Percentiles rank a stretch among this genome's conserved stretches.
phyloP scores from a whole-genome alignment of 2,113 vertebrate genomes.

The Cyprinodon tularosa region DNA sequence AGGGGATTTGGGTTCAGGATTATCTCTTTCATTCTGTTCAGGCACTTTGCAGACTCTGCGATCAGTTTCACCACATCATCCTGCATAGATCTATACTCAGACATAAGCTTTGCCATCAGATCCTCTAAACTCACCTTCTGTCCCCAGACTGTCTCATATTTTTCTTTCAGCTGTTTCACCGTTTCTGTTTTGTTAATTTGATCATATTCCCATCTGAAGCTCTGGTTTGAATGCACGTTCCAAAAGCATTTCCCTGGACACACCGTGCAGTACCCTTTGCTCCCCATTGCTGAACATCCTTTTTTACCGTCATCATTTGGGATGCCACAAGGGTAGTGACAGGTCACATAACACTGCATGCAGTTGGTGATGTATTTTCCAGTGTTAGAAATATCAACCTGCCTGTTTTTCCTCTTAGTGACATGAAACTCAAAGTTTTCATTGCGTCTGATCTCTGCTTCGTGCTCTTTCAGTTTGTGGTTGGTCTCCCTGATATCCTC shows the following conservation, averaged over 20 bases:
- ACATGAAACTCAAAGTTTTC: slow-evolving; percentile 53
- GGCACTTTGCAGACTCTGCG: background rate
- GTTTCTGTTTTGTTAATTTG: background rate
- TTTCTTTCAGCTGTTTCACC: fast-evolving
- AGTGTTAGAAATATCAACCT: background rate
- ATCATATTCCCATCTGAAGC: slow-evolving; percentile 19
- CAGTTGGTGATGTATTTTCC: slow-evolving; percentile 45
- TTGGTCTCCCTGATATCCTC: slow-evolving; percentile 36
- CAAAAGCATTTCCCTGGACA: slow-evolving; percentile 47
- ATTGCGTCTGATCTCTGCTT: slow-evolving; percentile 31
- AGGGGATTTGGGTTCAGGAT: slow-evolving; percentile 47
- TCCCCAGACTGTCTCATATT: fast-evolving
- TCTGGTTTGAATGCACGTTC: slow-evolving; percentile 37
- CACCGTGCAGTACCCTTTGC: fast-evolving
- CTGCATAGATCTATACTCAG: background rate
- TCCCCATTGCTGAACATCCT: fast-evolving
- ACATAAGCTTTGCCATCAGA: fast-evolving
- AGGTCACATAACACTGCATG: slow-evolving; percentile 39
- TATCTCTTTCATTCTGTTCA: slow-evolving; percentile 51
- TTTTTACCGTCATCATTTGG: slow-evolving; percentile 6
- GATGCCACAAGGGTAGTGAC: slow-evolving; percentile 15
- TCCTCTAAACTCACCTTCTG: background rate
- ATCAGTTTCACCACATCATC: background rate
- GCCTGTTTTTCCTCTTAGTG: fast-evolving
- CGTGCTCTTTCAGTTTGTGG: background rate